phyloP scores from a whole-genome alignment of 2,113 vertebrate genomes.

The Cyrtonyx montezumae region DNA sequence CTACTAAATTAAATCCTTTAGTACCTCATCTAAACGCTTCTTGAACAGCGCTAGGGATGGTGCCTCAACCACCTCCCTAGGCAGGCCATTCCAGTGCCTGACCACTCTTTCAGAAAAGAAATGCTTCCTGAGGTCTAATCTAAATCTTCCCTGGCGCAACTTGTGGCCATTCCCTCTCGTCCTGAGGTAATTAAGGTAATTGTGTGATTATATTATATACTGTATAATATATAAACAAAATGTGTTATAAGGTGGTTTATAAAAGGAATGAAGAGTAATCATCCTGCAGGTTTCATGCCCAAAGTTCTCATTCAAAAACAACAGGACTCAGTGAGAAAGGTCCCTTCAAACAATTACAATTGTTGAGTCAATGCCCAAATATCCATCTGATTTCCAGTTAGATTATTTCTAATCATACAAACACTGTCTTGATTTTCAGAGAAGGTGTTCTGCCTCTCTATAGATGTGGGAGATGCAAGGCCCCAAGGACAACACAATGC shows the following conservation, averaged over 20 bases:
- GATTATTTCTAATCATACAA: not conserved
- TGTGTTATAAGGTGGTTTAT: not conserved
- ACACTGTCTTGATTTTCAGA: not conserved
- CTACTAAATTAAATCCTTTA: too few relatives aligned
- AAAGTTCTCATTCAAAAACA: not conserved
- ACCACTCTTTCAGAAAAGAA: too few relatives aligned
- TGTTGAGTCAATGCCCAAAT: not conserved
- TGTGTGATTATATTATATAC: not conserved
- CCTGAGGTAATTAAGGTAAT: too few relatives aligned
- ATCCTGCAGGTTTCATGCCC: not conserved
- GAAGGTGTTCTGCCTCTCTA: fast-evolving
- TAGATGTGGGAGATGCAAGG: not conserved
- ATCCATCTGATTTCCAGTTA: not conserved
- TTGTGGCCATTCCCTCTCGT: too few relatives aligned
- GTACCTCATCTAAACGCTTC: too few relatives aligned
- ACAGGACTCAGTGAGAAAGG: not conserved
- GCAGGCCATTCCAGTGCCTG: too few relatives aligned
- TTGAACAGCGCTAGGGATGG: too few relatives aligned
- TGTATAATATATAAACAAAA: not conserved
- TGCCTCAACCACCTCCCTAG: too few relatives aligned
- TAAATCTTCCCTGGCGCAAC: too few relatives aligned
- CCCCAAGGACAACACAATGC: not conserved
- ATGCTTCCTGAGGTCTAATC: too few relatives aligned
- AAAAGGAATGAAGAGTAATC: not conserved
- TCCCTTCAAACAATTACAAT: not conserved